A percentile compares a stretch with the other conserved stretches of the same genome.
phyloP scores from a whole-genome alignment of 2,888 invertebrate genomes.

The Caenorhabditis panamensis region DNA sequence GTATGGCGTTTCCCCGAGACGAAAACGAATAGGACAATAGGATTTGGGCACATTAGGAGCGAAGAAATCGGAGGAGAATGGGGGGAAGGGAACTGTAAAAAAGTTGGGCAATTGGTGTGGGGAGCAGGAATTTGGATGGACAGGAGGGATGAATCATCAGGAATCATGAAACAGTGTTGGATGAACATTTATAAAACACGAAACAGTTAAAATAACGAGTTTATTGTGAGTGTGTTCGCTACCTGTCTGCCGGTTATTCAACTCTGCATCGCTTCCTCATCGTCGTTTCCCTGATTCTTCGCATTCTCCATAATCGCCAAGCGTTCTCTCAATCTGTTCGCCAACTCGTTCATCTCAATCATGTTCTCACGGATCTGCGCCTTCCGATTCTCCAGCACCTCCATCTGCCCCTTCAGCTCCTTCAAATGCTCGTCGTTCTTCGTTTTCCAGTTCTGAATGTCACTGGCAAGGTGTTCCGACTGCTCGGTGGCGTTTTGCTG shows the following conservation, averaged over 20 bases:
- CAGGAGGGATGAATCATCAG: not conserved
- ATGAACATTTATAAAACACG: no score
- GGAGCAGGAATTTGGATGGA: not conserved
- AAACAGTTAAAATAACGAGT: not conserved
- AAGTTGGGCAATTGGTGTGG: not conserved
- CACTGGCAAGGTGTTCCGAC: slow-evolving; percentile 13
- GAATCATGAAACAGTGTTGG: no score
- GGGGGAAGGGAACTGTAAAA: slow-evolving; percentile 3
- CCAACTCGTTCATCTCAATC: slow-evolving; percentile 32
- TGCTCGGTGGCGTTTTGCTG: slow-evolving; percentile 29
- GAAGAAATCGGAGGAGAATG: slow-evolving; percentile 22
- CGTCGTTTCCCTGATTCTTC: not conserved
- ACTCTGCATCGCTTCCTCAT: slow-evolving; percentile 14
- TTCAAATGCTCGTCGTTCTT: slow-evolving; percentile 27
- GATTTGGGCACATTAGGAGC: slow-evolving; percentile 48
- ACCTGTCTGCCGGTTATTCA: not conserved
- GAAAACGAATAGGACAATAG: slow-evolving; percentile 51
- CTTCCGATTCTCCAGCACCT: slow-evolving; percentile 18
- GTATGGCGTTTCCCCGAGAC: slow-evolving; percentile 18
- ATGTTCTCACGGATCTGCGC: slow-evolving; percentile 34
- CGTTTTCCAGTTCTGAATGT: slow-evolving; percentile 34
- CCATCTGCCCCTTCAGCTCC: slow-evolving; percentile 28
- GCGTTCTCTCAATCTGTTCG: slow-evolving; percentile 16
- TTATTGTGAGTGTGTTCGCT: not conserved
- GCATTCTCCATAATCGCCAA: slow-evolving; percentile 4